phyloP scores from a whole-genome alignment of 1,140 invertebrate genomes.

The Hyphantria cunea region DNA sequence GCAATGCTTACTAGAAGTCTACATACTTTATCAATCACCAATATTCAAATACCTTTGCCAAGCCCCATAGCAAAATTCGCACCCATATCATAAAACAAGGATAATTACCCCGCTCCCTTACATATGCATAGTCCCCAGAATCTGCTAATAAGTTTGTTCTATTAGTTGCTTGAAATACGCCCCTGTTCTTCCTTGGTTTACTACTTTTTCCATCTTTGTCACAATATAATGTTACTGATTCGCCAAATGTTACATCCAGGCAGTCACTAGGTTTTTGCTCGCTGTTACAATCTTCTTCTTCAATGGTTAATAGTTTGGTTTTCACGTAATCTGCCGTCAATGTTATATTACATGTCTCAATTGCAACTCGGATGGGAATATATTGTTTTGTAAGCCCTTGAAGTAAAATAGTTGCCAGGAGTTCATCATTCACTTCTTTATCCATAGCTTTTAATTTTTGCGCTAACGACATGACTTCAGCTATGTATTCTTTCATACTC shows the following conservation, averaged over 20 bases:
- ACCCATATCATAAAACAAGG: background rate
- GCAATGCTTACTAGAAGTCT: no score
- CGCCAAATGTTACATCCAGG: no score
- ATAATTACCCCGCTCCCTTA: background rate
- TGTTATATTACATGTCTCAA: background rate
- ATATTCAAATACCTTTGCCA: background rate
- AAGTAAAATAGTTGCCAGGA: background rate
- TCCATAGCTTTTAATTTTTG: background rate
- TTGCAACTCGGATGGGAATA: background rate
- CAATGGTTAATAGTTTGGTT: background rate
- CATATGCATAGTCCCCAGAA: background rate
- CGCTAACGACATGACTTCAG: no score
- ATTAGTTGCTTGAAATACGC: background rate
- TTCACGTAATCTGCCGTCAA: background rate
- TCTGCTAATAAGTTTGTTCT: background rate
- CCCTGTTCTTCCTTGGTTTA: background rate
- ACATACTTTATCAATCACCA: background rate
- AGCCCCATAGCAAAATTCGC: background rate
- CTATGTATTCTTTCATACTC: background rate
- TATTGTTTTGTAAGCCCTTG: background rate
- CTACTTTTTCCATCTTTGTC: background rate
- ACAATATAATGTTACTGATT: no score
- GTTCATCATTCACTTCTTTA: slow-evolving; percentile 3
- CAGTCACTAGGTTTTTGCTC: no score
- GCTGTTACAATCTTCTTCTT: no score